phyloP scores from a whole-genome alignment of 2,113 vertebrate genomes.

The Phrynocephalus versicolor region DNA sequence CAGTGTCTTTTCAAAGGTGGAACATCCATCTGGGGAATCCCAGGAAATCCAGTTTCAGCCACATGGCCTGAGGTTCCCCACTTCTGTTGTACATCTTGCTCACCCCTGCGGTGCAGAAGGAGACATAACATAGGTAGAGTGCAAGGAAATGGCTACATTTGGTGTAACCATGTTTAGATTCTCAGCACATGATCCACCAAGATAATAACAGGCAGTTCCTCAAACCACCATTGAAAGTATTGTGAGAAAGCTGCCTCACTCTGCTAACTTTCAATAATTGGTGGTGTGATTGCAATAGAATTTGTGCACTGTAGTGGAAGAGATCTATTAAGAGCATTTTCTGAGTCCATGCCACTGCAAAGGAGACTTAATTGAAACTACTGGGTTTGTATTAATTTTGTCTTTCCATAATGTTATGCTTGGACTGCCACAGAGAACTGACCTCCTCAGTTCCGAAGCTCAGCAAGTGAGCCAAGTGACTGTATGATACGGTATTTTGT shows the following conservation, averaged over 20 bases:
- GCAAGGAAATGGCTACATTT: background rate
- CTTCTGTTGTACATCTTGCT: accelerated
- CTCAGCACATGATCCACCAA: background rate
- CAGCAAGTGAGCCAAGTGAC: conserved; percentile 4
- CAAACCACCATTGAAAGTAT: conserved; percentile 50
- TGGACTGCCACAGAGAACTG: conserved; percentile 33
- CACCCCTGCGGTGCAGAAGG: accelerated
- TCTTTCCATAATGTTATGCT: conserved; percentile 41
- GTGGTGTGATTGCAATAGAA: conserved; percentile 57
- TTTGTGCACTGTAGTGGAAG: conserved; percentile 69
- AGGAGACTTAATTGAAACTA: conserved; percentile 70
- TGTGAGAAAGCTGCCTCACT: conserved; percentile 64
- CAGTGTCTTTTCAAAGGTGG: too few relatives aligned
- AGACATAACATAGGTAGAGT: conserved; percentile 12
- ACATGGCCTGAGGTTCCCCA: too few relatives aligned
- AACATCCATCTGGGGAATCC: too few relatives aligned
- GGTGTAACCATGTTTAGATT: conserved; percentile 14
- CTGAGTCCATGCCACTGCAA: conserved; percentile 50
- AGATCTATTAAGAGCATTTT: conserved; percentile 69
- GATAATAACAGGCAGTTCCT: conserved; percentile 54
- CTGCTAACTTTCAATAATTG: conserved; percentile 66
- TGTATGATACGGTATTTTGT: background rate
- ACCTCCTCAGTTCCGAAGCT: conserved; percentile 11
- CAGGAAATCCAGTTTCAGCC: too few relatives aligned
- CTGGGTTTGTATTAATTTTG: conserved; percentile 65